Evolutionary conservation across 2,888 invertebrate genomes (phyloP).

Genomic region (Cerastoderma edule): DNA sequence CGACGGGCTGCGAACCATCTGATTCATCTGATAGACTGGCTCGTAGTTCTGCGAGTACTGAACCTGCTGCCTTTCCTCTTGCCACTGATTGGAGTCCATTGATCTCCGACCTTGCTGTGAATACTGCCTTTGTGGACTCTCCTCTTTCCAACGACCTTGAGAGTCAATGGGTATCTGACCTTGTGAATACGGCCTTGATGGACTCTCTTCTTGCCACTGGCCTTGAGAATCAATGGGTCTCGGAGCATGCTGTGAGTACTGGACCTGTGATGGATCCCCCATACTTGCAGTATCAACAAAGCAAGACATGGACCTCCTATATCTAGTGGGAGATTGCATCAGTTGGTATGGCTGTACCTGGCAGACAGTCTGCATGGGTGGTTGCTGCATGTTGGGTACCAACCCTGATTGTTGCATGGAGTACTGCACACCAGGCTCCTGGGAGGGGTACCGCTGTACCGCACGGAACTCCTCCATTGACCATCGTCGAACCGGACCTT

Average conservation of each 20-base stretch:
- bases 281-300: neutral
- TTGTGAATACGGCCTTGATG: neutral
- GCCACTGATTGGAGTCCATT: neutral
- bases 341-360: constrained; percentile 15
- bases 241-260: neutral
- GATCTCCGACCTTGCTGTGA: neutral
- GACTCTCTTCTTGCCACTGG: neutral
- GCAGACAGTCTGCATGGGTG: neutral
- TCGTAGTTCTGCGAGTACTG: constrained; percentile 5
- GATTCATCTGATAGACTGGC: constrained; percentile 3
- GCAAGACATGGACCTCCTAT: constrained; percentile 8
- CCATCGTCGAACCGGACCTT: constrained; percentile 11
- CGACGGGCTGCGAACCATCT: neutral
- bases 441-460: neutral
- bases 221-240: neutral
- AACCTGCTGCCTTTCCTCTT: neutral
- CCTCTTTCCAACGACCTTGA: too few species aligned
- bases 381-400: too few species aligned
- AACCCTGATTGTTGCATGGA: too few species aligned
- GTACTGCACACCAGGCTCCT: neutral
- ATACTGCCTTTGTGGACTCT: too few species aligned
- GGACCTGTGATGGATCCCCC: neutral
- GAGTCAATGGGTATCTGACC: too few species aligned
- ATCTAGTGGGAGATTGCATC: neutral
- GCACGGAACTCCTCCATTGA: constrained; percentile 17